These are phyloP conservation scores for Caenorhabditis sinica DNA, from an alignment of 2,888 invertebrate species.

Conservation along the genomic window DNA sequence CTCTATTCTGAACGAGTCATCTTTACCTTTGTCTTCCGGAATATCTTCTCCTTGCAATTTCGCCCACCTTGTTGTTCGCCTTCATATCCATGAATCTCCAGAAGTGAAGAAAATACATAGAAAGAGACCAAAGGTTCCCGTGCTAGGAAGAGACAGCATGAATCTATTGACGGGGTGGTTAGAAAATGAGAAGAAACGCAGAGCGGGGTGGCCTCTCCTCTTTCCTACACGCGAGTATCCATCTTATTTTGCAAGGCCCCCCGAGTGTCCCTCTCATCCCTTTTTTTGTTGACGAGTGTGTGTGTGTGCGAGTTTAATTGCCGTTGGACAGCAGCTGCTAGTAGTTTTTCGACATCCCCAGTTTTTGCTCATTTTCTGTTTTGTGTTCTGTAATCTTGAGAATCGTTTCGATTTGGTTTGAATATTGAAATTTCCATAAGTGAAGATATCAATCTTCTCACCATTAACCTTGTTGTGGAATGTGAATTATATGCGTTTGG, in stretches of 20 bases:
- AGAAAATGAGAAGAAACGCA: background rate
- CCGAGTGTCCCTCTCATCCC: no score
- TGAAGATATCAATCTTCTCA: background rate
- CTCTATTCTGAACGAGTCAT: no score
- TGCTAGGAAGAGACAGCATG: background rate
- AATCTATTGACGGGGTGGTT: background rate
- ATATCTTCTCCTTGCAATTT: no score
- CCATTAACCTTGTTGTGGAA: background rate
- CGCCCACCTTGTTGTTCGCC: no score
- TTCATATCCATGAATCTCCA: background rate
- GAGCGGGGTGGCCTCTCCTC: background rate
- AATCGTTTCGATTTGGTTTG: background rate
- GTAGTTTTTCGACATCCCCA: background rate
- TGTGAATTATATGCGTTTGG: no score
- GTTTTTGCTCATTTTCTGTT: background rate
- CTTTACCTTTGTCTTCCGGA: no score
- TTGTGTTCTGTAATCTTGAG: no score
- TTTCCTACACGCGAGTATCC: background rate
- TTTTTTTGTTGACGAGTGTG: background rate
- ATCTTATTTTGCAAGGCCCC: conserved; percentile 2
- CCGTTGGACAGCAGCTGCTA: background rate
- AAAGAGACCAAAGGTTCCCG: no score
- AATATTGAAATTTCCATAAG: background rate
- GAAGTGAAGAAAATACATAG: no score
- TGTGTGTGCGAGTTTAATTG: no score